Conservation (phyloP, 2,113 vertebrate genomes). For the Notothenia rossii region DNA sequence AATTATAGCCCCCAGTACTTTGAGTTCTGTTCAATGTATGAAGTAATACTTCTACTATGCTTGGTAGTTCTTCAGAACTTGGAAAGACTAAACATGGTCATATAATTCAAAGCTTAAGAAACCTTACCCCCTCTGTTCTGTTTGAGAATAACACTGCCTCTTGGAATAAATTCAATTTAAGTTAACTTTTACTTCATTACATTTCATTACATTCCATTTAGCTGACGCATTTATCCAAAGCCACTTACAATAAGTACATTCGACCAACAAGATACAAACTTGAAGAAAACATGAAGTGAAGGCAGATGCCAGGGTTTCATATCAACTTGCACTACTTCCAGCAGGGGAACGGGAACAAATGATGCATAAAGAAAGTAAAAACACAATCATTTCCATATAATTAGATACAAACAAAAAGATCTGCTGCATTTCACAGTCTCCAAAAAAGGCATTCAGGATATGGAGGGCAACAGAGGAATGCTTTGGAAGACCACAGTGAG, state of each 20-base stretch:
- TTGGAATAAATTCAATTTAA: conserved; percentile 30
- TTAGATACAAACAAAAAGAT: conserved; percentile 32
- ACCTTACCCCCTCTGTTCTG: conserved; percentile 12
- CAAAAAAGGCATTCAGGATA: conserved; percentile 43
- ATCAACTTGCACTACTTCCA: not conserved
- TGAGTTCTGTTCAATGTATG: conserved; percentile 8
- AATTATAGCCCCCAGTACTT: not conserved
- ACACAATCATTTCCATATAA: conserved; percentile 12
- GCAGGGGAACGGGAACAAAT: conserved; percentile 27
- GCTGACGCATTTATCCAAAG: not conserved
- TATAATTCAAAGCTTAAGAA: conserved; percentile 2
- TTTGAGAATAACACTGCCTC: conserved; percentile 8
- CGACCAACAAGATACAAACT: no score
- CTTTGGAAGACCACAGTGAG: conserved; percentile 68
- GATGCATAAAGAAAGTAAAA: conserved; percentile 6
- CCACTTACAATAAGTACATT: no score
- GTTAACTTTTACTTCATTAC: conserved; percentile 16
- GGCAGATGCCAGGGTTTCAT: conserved; percentile 56
- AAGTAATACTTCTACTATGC: conserved; percentile 3
- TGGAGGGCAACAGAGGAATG: conserved; percentile 57
- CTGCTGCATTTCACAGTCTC: conserved; percentile 40
- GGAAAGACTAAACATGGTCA: conserved; percentile 1
- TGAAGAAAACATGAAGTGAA: conserved; percentile 15
- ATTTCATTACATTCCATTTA: not conserved
- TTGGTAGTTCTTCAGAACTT: not conserved